Conservation (phyloP, 2,113 vertebrate genomes). For the Coryphaenoides rupestris region DNA sequence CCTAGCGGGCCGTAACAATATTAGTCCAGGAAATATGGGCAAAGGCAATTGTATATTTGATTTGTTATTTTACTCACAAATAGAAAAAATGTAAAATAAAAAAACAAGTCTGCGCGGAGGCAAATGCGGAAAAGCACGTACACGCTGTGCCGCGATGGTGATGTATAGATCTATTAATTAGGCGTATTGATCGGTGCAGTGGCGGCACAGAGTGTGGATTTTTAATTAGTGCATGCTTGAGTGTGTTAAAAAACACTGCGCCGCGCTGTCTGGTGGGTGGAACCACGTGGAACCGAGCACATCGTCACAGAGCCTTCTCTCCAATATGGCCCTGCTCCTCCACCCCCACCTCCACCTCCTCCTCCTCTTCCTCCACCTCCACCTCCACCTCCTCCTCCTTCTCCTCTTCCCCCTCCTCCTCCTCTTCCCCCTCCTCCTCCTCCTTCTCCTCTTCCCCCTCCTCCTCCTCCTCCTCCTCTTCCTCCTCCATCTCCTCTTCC, state of each 20-base stretch:
- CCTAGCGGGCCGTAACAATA: too few species aligned
- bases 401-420: too few species aligned
- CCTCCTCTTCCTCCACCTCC: neutral
- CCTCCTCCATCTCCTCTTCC: too few species aligned
- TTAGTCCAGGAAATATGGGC: neutral
- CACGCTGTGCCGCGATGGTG: slow-evolving; percentile 29
- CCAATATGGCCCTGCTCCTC: neutral
- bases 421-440: too few species aligned
- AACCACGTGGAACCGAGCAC: slow-evolving; percentile 67
- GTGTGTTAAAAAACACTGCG: slow-evolving; percentile 60
- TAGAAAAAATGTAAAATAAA: too few species aligned
- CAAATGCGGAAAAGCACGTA: too few species aligned
- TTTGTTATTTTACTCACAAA: neutral
- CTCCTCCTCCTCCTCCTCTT: too few species aligned
- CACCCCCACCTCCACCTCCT: neutral
- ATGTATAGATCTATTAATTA: slow-evolving; percentile 72
- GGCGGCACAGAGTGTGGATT: slow-evolving; percentile 62
- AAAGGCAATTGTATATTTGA: neutral
- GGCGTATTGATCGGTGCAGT: slow-evolving; percentile 61
- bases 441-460: too few species aligned
- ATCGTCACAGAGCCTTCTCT: slow-evolving; percentile 14
- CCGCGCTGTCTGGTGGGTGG: slow-evolving; percentile 59
- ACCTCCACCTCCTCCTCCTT: too few species aligned
- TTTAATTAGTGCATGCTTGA: slow-evolving; percentile 72
- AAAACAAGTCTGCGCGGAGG: too few species aligned